Conservation (phyloP, 2,888 invertebrate species). For the Tipula confusa region DNA sequence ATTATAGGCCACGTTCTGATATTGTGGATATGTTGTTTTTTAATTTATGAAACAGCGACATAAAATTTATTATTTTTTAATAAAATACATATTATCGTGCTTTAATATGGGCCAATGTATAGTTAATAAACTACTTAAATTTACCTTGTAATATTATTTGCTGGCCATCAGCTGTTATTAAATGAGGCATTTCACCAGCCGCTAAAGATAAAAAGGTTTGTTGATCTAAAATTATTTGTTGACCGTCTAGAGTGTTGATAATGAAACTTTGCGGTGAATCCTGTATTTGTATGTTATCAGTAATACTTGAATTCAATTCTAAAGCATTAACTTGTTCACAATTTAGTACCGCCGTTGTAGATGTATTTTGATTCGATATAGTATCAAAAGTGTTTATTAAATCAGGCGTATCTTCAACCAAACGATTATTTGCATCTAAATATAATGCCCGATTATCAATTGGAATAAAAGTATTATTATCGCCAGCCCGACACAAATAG, state of each 20-base stretch:
- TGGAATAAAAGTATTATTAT: constrained; percentile 65
- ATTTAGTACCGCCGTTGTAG: background rate
- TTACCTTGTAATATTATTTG: constrained; percentile 39
- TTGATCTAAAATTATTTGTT: constrained; percentile 48
- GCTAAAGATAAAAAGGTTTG: constrained; percentile 34
- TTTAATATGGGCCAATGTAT: too few relatives aligned
- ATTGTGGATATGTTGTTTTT: too few relatives aligned
- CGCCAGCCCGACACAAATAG: constrained; percentile 67
- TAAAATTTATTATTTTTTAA: too few relatives aligned
- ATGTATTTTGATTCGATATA: constrained; percentile 36
- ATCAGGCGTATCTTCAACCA: constrained; percentile 39
- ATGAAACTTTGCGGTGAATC: constrained; percentile 32
- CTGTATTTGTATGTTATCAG: constrained; percentile 30
- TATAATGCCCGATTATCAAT: constrained; percentile 58
- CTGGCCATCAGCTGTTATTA: constrained; percentile 42
- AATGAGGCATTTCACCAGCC: constrained; percentile 37
- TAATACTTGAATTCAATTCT: background rate
- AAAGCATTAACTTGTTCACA: background rate
- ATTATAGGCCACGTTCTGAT: too few relatives aligned
- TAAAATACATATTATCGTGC: too few relatives aligned
- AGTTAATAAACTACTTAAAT: too few relatives aligned
- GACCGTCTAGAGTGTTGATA: constrained; percentile 43
- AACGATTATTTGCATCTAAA: constrained; percentile 43
- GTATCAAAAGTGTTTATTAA: constrained; percentile 35
- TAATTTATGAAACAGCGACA: too few relatives aligned